Evolutionary conservation across 2,113 vertebrate genomes (phyloP).

Genomic region (Brachyistius frenatus): DNA sequence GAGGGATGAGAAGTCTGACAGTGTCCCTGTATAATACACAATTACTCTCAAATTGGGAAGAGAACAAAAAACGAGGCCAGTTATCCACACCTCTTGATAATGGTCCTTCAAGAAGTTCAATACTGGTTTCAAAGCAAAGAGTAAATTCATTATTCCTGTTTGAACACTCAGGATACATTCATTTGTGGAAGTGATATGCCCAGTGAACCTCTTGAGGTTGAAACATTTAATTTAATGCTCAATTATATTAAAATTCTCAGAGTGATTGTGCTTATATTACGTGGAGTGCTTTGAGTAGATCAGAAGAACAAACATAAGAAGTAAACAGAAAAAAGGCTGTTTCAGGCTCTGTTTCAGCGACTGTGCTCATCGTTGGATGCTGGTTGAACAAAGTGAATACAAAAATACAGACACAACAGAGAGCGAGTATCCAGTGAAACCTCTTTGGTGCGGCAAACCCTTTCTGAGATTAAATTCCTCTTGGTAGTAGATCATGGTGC

Average conservation of each 20-base stretch:
- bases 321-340: not conserved
- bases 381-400: constrained; percentile 11
- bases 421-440: constrained; percentile 20
- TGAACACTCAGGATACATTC: not conserved
- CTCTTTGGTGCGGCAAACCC: constrained; percentile 21
- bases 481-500: constrained; percentile 25
- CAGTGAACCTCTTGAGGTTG: constrained; percentile 36
- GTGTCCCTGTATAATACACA: constrained; percentile 46
- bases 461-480: constrained; percentile 46
- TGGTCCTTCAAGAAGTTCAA: constrained; percentile 16
- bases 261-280: constrained; percentile 11
- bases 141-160: constrained; percentile 2
- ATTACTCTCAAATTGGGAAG: constrained; percentile 54
- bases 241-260: constrained; percentile 24
- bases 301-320: constrained; percentile 29
- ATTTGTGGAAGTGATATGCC: constrained; percentile 22
- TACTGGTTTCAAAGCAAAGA: constrained; percentile 45
- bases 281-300: constrained; percentile 25
- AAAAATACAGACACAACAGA: not conserved
- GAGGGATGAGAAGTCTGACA: constrained; percentile 37
- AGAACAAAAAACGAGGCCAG: constrained; percentile 32
- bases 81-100: constrained; percentile 57
- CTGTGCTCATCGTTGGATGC: not conserved
- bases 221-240: constrained; percentile 52
- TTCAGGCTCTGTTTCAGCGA: constrained; percentile 17